A percentile compares a stretch with the other conserved stretches of the same genome.
phyloP scores from a whole-genome alignment of 2,797 vertebrate species.

The Gadopsis marmoratus region DNA sequence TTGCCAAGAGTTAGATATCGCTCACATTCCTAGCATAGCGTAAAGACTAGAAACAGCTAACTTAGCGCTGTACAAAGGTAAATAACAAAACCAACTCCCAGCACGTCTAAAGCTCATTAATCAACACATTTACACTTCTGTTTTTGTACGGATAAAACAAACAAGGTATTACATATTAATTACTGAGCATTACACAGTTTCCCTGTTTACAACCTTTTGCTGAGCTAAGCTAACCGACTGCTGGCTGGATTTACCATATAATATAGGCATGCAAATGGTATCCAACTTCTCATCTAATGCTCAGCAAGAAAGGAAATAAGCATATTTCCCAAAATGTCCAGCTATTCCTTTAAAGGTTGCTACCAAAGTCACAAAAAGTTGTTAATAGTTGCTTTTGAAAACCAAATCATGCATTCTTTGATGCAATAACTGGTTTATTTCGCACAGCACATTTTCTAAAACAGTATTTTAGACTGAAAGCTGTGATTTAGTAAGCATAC shows the following conservation, averaged over 20 bases:
- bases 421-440: slow-evolving; percentile 39
- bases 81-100: not conserved
- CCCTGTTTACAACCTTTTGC: not conserved
- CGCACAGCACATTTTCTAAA: slow-evolving; percentile 49
- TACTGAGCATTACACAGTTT: not conserved
- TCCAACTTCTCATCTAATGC: slow-evolving; percentile 5
- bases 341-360: not conserved
- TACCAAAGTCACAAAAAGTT: not conserved
- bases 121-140: not conserved
- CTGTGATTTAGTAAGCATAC: slow-evolving; percentile 50
- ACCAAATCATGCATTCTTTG: slow-evolving; percentile 26
- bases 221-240: not conserved
- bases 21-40: not conserved
- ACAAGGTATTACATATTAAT: not conserved
- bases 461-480: slow-evolving; percentile 51
- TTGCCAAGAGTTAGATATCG: not conserved
- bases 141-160: not conserved
- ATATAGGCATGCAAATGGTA: not conserved
- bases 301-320: not conserved
- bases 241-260: not conserved
- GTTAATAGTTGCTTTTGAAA: slow-evolving; percentile 7
- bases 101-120: not conserved
- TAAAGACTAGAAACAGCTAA: not conserved
- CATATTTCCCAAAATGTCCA: not conserved
- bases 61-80: not conserved